A percentile compares a stretch with the other conserved stretches of the same genome.
phyloP scores from a whole-genome alignment of 2,797 vertebrate genomes.

The Fistularia commersonii region DNA sequence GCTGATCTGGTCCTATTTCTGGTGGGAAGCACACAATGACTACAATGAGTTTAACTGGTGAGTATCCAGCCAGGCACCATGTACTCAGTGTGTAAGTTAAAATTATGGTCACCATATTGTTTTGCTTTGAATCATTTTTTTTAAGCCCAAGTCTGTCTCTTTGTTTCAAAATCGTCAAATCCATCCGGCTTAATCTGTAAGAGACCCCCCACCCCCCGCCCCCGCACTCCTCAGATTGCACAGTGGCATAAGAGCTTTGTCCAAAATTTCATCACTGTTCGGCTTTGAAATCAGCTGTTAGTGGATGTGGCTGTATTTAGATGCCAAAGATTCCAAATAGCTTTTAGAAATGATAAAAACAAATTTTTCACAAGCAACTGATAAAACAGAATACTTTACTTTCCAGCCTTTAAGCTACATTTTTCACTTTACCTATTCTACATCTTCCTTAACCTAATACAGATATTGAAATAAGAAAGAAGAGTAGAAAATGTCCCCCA shows the following conservation, averaged over 20 bases:
- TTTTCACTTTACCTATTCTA: too few species aligned
- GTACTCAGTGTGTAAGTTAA: not conserved
- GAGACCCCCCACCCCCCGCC: constrained; percentile 8
- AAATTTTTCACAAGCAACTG: too few species aligned
- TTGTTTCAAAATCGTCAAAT: constrained; percentile 33
- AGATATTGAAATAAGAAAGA: too few species aligned
- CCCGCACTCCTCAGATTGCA: constrained; percentile 29
- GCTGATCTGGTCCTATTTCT: constrained; percentile 80
- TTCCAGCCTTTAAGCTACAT: too few species aligned
- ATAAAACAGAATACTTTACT: too few species aligned
- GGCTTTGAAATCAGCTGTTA: too few species aligned
- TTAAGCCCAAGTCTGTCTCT: not conserved
- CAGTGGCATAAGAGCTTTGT: constrained; percentile 23
- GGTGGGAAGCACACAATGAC: constrained; percentile 81
- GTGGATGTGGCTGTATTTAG: too few species aligned
- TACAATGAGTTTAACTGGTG: constrained; percentile 81
- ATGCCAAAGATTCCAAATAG: too few species aligned
- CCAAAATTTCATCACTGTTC: constrained; percentile 5
- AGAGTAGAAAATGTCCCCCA: too few species aligned
- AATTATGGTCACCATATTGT: constrained; percentile 8
- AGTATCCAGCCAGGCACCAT: constrained; percentile 33
- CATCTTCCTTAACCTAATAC: too few species aligned
- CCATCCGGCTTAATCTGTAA: constrained; percentile 43
- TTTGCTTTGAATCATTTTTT: not conserved
- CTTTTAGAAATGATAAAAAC: too few species aligned